Conservation (phyloP, 2,888 invertebrate species). For the Rhopalosiphum nymphaeae region DNA sequence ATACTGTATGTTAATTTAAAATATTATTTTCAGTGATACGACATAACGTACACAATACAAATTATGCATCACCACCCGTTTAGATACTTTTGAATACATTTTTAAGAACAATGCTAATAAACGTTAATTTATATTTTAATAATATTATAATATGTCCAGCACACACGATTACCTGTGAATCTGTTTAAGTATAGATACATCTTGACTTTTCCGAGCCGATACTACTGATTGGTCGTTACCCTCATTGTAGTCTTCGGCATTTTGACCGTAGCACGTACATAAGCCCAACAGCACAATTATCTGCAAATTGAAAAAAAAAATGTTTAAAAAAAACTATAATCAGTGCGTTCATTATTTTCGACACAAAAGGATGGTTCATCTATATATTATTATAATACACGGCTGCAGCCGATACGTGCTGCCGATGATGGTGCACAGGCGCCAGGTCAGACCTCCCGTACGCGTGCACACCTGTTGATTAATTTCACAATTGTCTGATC, state of each 20-base stretch:
- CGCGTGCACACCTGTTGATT: slow-evolving; percentile 26
- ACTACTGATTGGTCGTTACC: slow-evolving; percentile 29
- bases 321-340: background rate
- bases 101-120: background rate
- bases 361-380: slow-evolving; percentile 23
- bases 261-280: slow-evolving; percentile 37
- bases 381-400: background rate
- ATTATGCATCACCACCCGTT: background rate
- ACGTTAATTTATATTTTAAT: background rate
- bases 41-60: background rate
- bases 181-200: slow-evolving; percentile 49
- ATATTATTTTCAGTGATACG: background rate
- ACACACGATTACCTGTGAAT: slow-evolving; percentile 42
- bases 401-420: background rate
- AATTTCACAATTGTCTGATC: slow-evolving; percentile 48
- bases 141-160: background rate
- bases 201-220: background rate
- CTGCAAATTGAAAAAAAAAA: slow-evolving; percentile 27
- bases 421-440: background rate
- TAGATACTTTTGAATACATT: background rate
- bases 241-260: slow-evolving; percentile 32
- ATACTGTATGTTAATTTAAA: background rate
- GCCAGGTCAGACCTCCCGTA: slow-evolving; percentile 45
- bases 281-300: slow-evolving; percentile 55
- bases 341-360: slow-evolving; percentile 1